Conservation (phyloP, 2,113 vertebrate species). For the Perca schrenkii region DNA sequence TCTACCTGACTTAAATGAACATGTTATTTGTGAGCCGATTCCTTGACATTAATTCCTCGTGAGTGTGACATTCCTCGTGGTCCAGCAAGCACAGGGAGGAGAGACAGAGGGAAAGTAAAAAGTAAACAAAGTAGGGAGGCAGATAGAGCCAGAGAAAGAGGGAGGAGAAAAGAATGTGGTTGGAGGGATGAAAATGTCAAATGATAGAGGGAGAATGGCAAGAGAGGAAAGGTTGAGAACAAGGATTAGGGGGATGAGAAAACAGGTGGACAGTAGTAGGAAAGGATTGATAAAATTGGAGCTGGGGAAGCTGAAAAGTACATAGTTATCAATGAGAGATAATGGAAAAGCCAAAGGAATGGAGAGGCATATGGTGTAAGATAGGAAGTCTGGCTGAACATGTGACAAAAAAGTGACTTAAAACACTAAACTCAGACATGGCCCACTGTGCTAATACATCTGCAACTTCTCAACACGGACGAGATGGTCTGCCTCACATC, state of each 20-base stretch:
- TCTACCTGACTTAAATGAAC: slow-evolving; percentile 70
- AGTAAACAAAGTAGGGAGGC: slow-evolving; percentile 39
- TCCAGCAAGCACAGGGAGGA: slow-evolving; percentile 53
- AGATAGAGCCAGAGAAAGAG: slow-evolving; percentile 13
- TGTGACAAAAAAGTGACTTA: slow-evolving; percentile 20
- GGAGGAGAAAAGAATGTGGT: slow-evolving; percentile 25
- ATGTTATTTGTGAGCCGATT: slow-evolving; percentile 56
- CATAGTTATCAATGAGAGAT: background rate
- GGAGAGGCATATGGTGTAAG: background rate
- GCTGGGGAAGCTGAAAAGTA: background rate
- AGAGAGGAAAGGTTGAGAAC: background rate
- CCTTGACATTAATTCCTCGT: slow-evolving; percentile 71
- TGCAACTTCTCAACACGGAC: background rate
- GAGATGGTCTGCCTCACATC: slow-evolving; percentile 3
- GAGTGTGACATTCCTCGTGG: slow-evolving; percentile 74
- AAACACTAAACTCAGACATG: background rate
- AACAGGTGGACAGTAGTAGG: background rate
- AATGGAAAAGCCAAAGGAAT: slow-evolving; percentile 9
- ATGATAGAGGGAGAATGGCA: background rate
- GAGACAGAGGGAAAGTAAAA: slow-evolving; percentile 48
- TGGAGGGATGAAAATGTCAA: slow-evolving; percentile 27
- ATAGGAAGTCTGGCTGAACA: slow-evolving; percentile 30
- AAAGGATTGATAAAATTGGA: background rate
- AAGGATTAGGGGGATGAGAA: background rate
- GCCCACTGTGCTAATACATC: slow-evolving; percentile 1